phyloP scores from a whole-genome alignment of 2,888 invertebrate genomes.

The Macrosiphum euphorbiae region DNA sequence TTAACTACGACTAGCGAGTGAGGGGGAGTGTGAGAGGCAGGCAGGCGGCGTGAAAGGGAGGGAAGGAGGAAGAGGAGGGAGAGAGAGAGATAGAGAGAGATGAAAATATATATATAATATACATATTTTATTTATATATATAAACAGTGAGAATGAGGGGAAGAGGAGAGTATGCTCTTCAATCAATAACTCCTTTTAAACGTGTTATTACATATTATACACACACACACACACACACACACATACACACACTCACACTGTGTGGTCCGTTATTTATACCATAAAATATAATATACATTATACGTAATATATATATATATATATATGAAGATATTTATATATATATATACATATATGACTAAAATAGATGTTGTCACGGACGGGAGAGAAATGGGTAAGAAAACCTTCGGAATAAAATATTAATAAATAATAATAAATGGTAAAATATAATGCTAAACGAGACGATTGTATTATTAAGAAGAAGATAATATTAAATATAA shows the following conservation, averaged over 20 bases:
- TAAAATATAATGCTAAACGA: conserved; percentile 23
- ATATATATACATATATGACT: neutral
- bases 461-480: neutral
- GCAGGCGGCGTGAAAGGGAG: neutral
- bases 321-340: too few relatives aligned
- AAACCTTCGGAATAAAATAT: conserved; percentile 23
- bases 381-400: neutral
- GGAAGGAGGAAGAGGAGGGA: conserved; percentile 15
- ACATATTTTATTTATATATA: conserved; percentile 38
- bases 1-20: conserved; percentile 56
- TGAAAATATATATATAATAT: neutral
- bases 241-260: neutral
- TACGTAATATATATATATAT: neutral
- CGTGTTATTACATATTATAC: conserved; percentile 59
- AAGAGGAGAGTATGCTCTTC: conserved; percentile 57
- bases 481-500: neutral
- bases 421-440: conserved; percentile 12
- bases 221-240: conserved; percentile 7
- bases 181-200: conserved; percentile 64
- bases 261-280: conserved; percentile 59
- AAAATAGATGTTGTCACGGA: conserved; percentile 51
- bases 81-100: conserved; percentile 39
- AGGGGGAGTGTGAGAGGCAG: conserved; percentile 21
- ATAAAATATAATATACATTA: conserved; percentile 43
- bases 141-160: conserved; percentile 20